Conservation (phyloP, 2,797 vertebrate genomes). For the Microchirus variegatus region DNA sequence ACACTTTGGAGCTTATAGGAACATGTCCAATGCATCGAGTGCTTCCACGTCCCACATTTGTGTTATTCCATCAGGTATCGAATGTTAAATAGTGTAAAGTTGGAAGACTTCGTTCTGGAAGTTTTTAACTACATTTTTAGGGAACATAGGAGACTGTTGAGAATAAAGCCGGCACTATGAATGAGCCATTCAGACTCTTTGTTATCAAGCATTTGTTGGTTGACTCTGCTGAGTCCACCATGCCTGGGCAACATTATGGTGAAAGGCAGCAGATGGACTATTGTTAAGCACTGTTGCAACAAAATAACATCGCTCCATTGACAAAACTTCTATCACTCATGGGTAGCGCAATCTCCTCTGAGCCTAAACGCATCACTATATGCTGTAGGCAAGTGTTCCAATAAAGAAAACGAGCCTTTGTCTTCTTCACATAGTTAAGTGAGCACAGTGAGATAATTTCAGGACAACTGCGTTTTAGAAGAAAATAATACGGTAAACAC, state of each 20-base stretch:
- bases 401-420: conserved; percentile 15
- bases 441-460: conserved; percentile 29
- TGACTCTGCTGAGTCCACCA: conserved; percentile 27
- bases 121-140: neutral
- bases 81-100: too few relatives aligned
- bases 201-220: conserved; percentile 44
- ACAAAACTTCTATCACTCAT: conserved; percentile 20
- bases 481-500: too few relatives aligned
- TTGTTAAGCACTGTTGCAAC: conserved; percentile 18
- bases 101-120: too few relatives aligned
- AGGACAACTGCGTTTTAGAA: conserved; percentile 16
- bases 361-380: conserved; percentile 27
- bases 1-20: too few relatives aligned
- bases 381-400: conserved; percentile 11
- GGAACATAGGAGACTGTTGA: conserved; percentile 4
- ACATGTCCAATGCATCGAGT: too few relatives aligned
- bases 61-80: too few relatives aligned
- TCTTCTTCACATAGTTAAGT: conserved; percentile 19
- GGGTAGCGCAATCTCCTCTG: conserved; percentile 17
- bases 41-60: too few relatives aligned
- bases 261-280: conserved; percentile 40
- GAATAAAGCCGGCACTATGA: conserved; percentile 2
- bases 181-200: conserved; percentile 19
- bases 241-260: conserved; percentile 28
- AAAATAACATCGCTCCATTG: conserved; percentile 12